These are phyloP conservation scores for Chlamydotis undulata DNA, from an alignment of 2,113 vertebrate genomes.

Conservation along the genomic window DNA sequence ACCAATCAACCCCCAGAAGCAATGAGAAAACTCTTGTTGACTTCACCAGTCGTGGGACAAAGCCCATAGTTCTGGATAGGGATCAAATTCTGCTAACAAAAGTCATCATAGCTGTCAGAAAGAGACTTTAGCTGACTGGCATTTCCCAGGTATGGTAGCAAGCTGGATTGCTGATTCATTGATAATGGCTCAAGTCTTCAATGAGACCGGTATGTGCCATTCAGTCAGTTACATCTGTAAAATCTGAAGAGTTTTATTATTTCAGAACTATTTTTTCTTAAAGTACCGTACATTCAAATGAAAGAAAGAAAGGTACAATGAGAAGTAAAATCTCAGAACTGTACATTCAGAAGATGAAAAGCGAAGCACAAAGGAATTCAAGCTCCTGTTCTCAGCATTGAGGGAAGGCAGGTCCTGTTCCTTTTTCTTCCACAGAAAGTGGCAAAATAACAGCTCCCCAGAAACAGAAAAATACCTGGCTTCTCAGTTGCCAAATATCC, in stretches of 20 bases:
- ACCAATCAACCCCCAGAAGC: neutral
- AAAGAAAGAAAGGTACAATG: neutral
- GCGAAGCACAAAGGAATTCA: neutral
- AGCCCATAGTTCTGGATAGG: neutral
- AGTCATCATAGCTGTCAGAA: neutral
- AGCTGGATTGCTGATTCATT: neutral
- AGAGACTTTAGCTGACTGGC: neutral
- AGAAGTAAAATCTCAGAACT: neutral
- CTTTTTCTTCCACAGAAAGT: neutral
- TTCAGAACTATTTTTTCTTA: neutral
- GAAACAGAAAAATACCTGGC: neutral
- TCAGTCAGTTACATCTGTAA: neutral
- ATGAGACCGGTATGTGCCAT: neutral
- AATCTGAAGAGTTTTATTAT: neutral
- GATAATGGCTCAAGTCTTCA: neutral
- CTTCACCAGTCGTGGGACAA: fast-evolving
- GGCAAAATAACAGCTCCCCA: neutral
- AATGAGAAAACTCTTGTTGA: neutral
- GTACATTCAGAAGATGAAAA: neutral
- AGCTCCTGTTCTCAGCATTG: neutral
- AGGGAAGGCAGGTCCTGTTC: neutral
- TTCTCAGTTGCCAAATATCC: neutral
- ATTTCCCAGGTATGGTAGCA: neutral
- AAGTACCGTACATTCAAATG: neutral
- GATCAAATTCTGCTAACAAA: neutral